Percentiles rank a stretch among this genome's conserved stretches.
These are phyloP conservation scores for Papilio polyxenes DNA, from an alignment of 1,140 invertebrate genomes.

Conservation along the genomic window DNA sequence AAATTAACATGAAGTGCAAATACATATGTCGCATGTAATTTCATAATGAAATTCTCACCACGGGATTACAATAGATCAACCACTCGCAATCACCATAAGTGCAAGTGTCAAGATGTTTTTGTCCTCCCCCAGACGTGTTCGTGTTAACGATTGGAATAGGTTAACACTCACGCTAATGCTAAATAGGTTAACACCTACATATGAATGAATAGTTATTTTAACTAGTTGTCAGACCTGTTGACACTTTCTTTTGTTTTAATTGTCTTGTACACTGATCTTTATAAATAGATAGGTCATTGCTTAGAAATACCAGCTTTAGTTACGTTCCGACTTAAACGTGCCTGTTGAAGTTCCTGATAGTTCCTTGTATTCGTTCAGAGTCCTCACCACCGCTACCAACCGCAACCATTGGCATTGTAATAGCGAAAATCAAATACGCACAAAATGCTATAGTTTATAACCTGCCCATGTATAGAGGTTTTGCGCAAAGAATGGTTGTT, in stretches of 20 bases:
- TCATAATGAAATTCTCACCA: background rate
- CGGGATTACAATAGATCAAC: conserved; percentile 15
- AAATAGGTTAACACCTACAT: conserved; percentile 19
- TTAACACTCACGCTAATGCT: background rate
- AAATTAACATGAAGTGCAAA: too few species aligned
- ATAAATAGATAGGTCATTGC: too few species aligned
- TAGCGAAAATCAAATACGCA: too few species aligned
- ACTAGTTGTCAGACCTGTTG: background rate
- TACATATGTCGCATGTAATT: background rate
- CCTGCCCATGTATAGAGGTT: too few species aligned
- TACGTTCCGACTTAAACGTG: too few species aligned
- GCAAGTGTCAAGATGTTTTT: conserved; percentile 38
- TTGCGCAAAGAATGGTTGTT: too few species aligned
- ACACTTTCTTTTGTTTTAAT: conserved; percentile 44
- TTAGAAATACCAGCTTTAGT: too few species aligned
- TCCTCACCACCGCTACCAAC: too few species aligned
- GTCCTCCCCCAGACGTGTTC: conserved; percentile 24
- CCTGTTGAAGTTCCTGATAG: too few species aligned
- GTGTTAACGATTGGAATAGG: background rate
- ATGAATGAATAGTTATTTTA: background rate
- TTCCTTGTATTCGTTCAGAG: too few species aligned
- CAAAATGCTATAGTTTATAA: too few species aligned
- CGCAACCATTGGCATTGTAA: too few species aligned
- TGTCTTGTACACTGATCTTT: conserved; percentile 29
- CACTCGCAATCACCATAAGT: conserved; percentile 37